Evolutionary conservation across 1,140 invertebrate genomes (phyloP).

Genomic region (Drosophila lacteicornis): DNA sequence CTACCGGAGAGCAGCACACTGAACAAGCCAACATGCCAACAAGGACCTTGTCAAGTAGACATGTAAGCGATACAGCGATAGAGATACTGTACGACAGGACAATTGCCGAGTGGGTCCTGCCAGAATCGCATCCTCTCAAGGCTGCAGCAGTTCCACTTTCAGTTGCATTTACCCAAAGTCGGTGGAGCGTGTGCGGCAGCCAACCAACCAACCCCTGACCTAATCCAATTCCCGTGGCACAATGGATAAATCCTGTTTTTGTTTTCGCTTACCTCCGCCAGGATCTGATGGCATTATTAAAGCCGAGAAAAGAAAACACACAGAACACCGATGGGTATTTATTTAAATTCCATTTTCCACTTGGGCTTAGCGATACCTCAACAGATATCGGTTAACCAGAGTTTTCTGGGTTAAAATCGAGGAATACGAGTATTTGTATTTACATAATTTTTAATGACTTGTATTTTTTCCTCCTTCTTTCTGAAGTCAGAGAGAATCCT

Average conservation of each 20-base stretch:
- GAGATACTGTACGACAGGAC: constrained; percentile 50
- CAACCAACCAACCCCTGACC: constrained; percentile 58
- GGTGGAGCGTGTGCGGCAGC: constrained; percentile 61
- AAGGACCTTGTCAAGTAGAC: constrained; percentile 72
- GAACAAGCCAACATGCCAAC: constrained; percentile 66
- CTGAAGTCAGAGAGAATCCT: constrained; percentile 24
- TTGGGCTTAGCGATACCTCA: background rate
- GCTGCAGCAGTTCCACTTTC: constrained; percentile 25
- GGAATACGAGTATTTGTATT: background rate
- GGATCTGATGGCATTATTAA: constrained; percentile 12
- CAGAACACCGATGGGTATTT: constrained; percentile 22
- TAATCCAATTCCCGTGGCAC: constrained; percentile 72
- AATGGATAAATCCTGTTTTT: constrained; percentile 79
- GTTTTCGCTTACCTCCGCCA: constrained; percentile 42
- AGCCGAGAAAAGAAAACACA: constrained; percentile 43
- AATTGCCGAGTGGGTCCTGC: constrained; percentile 35
- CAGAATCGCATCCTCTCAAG: constrained; percentile 16
- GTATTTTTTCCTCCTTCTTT: background rate
- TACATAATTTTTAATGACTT: background rate
- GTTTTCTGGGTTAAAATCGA: no score
- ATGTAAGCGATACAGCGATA: constrained; percentile 69
- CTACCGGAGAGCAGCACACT: constrained; percentile 13
- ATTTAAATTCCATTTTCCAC: constrained; percentile 32
- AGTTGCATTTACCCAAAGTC: constrained; percentile 27
- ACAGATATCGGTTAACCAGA: constrained; percentile 12